Conservation (phyloP, 2,888 invertebrate species). For the Eilema sororculum region DNA sequence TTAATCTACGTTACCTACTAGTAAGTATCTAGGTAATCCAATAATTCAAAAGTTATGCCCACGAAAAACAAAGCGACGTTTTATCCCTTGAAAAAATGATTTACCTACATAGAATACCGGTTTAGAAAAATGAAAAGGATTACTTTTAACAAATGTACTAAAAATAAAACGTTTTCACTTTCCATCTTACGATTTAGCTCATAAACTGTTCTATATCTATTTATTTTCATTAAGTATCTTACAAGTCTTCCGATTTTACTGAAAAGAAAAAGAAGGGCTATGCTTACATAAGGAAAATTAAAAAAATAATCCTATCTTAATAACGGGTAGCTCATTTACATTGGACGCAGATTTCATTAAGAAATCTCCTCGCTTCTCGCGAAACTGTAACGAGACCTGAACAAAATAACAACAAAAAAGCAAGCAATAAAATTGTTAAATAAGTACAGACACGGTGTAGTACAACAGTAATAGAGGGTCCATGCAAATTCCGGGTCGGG, state of each 20-base stretch:
- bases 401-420: slow-evolving; percentile 10
- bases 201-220: neutral
- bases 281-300: slow-evolving; percentile 16
- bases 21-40: too few species aligned
- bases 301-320: slow-evolving; percentile 15
- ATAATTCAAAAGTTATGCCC: too few species aligned
- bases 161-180: too few species aligned
- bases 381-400: slow-evolving; percentile 6
- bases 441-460: slow-evolving; percentile 21
- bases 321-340: slow-evolving; percentile 10
- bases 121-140: too few species aligned
- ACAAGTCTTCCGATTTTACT: neutral
- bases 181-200: neutral
- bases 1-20: too few species aligned
- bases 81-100: too few species aligned
- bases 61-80: too few species aligned
- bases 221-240: neutral
- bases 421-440: slow-evolving; percentile 10
- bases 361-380: slow-evolving; percentile 4
- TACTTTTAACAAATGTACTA: too few species aligned
- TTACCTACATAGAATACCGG: too few species aligned
- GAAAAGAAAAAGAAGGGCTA: neutral
- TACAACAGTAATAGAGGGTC: slow-evolving; percentile 35
- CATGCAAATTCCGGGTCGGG: slow-evolving; percentile 47
- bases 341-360: slow-evolving; percentile 16